Percentiles rank a stretch among this genome's conserved stretches.
phyloP scores from a whole-genome alignment of 2,888 invertebrate genomes.

The Aquatica leii region DNA sequence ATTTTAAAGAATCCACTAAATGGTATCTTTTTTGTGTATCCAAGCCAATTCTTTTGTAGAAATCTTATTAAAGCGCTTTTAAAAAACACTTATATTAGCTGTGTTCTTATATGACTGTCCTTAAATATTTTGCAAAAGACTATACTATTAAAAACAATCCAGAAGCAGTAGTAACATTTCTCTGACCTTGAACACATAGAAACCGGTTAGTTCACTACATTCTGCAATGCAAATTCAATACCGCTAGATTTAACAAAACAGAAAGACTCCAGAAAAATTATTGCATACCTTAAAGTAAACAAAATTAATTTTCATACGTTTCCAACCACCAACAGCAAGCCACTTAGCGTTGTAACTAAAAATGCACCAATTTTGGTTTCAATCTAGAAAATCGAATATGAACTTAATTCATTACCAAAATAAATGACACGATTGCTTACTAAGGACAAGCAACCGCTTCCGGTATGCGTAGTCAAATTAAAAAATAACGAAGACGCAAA shows the following conservation, averaged over 20 bases:
- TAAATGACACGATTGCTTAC: constrained; percentile 13
- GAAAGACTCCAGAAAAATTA: constrained; percentile 10
- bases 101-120: no score
- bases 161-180: constrained; percentile 13
- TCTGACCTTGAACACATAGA: constrained; percentile 7
- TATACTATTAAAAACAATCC: constrained; percentile 8
- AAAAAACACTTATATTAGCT: no score
- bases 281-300: constrained; percentile 9
- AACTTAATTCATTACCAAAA: not conserved
- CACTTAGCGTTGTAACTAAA: constrained; percentile 8
- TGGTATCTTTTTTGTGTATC: no score
- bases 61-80: no score
- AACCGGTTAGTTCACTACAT: constrained; percentile 9
- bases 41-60: no score
- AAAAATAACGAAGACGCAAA: no score
- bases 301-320: constrained; percentile 8
- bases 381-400: not conserved
- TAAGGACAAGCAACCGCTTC: constrained; percentile 8
- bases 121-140: no score
- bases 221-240: constrained; percentile 17
- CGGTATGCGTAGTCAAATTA: no score
- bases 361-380: not conserved
- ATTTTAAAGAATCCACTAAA: no score
- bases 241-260: constrained; percentile 14
- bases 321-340: constrained; percentile 13